Conservation (phyloP, 2,113 vertebrate species). For the Ariopsis seemanni region DNA sequence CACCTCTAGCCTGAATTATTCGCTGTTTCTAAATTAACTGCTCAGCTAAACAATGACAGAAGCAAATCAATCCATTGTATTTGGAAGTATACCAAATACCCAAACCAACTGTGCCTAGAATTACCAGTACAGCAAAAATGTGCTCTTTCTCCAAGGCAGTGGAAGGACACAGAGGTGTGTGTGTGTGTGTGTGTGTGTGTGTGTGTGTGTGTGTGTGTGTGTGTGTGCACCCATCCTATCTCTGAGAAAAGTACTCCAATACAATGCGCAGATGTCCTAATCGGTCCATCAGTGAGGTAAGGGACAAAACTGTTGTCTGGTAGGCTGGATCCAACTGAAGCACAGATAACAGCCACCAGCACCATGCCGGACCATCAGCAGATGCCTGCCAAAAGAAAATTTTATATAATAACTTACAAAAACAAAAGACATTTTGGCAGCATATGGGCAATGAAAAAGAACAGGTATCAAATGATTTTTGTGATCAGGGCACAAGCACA, state of each 20-base stretch:
- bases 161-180: background rate
- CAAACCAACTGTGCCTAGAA: background rate
- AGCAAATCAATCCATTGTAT: background rate
- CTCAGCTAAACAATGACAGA: background rate
- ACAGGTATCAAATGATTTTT: background rate
- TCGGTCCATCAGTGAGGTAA: slow-evolving; percentile 77
- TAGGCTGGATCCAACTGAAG: slow-evolving; percentile 78
- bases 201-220: background rate
- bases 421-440: background rate
- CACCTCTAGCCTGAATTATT: background rate
- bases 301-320: slow-evolving; percentile 80
- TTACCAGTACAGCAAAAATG: background rate
- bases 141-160: background rate
- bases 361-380: slow-evolving; percentile 77
- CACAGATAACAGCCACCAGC: slow-evolving; percentile 82
- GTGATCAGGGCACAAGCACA: background rate
- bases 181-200: slow-evolving; percentile 9
- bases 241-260: slow-evolving; percentile 78
- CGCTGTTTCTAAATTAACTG: background rate
- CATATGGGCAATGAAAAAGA: background rate
- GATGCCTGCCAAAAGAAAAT: slow-evolving; percentile 62
- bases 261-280: slow-evolving; percentile 78
- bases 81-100: background rate
- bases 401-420: background rate
- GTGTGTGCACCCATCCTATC: slow-evolving; percentile 53